Percentiles rank a stretch among this genome's conserved stretches.
These are phyloP conservation scores for Sterrhoptilus dennistouni DNA, from an alignment of 2,113 vertebrate species.

Conservation along the genomic window DNA sequence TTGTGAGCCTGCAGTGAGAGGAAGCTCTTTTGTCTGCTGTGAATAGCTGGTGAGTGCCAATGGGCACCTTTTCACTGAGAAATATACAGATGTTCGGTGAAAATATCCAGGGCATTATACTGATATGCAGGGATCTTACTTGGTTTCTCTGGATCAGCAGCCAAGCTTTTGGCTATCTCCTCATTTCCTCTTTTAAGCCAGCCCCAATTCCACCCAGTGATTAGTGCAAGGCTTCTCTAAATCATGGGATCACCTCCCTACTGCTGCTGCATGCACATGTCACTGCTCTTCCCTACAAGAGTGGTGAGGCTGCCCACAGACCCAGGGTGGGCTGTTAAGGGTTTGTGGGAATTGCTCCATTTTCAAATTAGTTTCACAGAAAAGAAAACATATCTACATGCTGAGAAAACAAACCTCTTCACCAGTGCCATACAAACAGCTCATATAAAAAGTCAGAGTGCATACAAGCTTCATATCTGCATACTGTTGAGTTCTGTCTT, in stretches of 20 bases:
- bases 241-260: not conserved
- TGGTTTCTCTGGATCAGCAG: not conserved
- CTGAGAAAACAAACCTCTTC: not conserved
- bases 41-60: not conserved
- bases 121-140: not conserved
- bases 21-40: not conserved
- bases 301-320: not conserved
- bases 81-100: not conserved
- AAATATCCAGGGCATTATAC: not conserved
- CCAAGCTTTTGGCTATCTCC: not conserved
- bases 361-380: not conserved
- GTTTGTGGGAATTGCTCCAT: not conserved
- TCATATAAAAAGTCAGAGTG: not conserved
- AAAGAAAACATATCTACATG: not conserved
- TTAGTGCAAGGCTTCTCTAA: not conserved
- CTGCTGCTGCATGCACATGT: not conserved
- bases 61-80: not conserved
- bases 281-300: not conserved
- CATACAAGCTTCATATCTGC: not conserved
- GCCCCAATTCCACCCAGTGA: not conserved
- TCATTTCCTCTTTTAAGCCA: not conserved
- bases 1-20: not conserved
- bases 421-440: not conserved
- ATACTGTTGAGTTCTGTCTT: not conserved
- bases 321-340: not conserved